phyloP scores from a whole-genome alignment of 1,140 invertebrate species.

The Plodia interpunctella region DNA sequence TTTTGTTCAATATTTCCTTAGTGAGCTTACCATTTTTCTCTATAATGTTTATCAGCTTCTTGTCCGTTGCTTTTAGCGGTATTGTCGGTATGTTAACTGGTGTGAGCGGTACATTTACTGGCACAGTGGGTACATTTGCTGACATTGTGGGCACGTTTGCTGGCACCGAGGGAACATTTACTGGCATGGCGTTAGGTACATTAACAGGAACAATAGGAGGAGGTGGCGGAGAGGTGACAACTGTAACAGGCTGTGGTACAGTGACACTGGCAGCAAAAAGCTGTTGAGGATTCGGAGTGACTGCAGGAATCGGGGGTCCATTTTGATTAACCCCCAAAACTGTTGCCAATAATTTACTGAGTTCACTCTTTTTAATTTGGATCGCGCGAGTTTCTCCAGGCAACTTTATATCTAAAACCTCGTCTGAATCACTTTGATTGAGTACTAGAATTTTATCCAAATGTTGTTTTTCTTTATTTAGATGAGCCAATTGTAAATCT shows the following conservation, averaged over 20 bases:
- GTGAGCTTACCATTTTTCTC: constrained; percentile 37
- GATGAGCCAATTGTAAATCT: constrained; percentile 32
- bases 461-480: constrained; percentile 30
- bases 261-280: neutral
- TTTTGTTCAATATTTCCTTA: constrained; percentile 40
- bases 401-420: constrained; percentile 7
- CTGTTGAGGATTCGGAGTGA: neutral
- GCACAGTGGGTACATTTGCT: too few species aligned
- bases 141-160: too few species aligned
- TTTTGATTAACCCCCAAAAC: neutral
- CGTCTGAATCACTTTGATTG: constrained; percentile 8
- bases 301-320: neutral
- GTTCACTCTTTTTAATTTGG: neutral
- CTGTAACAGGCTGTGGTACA: neutral
- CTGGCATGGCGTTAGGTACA: too few species aligned
- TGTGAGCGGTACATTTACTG: too few species aligned
- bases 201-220: neutral
- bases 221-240: neutral
- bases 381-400: neutral
- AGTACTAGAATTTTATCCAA: neutral
- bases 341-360: neutral
- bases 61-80: constrained; percentile 13
- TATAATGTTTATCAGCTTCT: constrained; percentile 19
- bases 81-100: neutral
- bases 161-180: too few species aligned